Percentiles rank a stretch among this genome's conserved stretches.
phyloP scores from a whole-genome alignment of 1,140 invertebrate genomes.

The Cydia fagiglandana region DNA sequence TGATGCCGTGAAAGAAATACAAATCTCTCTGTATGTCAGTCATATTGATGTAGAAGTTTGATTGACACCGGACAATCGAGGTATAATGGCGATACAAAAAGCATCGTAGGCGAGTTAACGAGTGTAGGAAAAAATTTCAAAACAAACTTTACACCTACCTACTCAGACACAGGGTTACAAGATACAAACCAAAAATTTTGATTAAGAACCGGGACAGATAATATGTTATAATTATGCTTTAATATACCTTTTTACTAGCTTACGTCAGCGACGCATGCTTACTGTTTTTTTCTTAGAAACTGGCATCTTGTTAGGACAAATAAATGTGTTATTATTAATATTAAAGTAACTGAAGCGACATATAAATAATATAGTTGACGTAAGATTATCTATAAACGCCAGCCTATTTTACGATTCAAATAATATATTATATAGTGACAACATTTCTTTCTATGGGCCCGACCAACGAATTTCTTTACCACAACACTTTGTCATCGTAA shows the following conservation, averaged over 20 bases:
- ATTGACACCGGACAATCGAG: slow-evolving; percentile 43
- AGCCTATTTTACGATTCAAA: slow-evolving; percentile 1
- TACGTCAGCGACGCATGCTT: no score
- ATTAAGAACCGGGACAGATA: no score
- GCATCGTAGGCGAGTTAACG: slow-evolving; percentile 44
- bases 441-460: background rate
- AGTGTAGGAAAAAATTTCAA: slow-evolving; percentile 31
- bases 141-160: slow-evolving; percentile 32
- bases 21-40: slow-evolving; percentile 42
- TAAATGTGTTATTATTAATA: no score
- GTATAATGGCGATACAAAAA: slow-evolving; percentile 43
- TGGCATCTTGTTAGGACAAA: no score
- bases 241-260: no score
- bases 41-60: slow-evolving; percentile 40
- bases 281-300: no score
- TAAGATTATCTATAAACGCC: no score
- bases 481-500: background rate
- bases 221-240: no score
- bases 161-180: background rate
- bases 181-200: no score
- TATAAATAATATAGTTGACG: background rate
- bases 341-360: background rate
- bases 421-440: background rate
- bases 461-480: background rate
- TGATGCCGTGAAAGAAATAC: slow-evolving; percentile 38